Evolutionary conservation across 2,113 vertebrate genomes (phyloP).

Genomic region (Aldabrachelys gigantea): DNA sequence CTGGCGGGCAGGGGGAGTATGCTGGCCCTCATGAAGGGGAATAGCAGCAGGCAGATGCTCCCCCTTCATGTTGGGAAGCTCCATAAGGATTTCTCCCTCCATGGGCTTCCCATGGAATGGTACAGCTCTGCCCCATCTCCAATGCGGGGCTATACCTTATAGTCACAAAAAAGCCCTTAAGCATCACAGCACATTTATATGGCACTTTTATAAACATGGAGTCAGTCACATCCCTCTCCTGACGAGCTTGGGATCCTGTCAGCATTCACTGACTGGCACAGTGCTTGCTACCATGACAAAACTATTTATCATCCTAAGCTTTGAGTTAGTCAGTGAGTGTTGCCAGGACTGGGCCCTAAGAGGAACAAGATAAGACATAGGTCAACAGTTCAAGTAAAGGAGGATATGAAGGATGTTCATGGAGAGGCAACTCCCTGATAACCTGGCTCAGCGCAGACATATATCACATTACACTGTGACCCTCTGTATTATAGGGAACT

Average conservation of each 20-base stretch:
- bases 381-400: not conserved
- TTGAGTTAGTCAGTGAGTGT: not conserved
- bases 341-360: not conserved
- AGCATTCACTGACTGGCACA: not conserved
- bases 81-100: not conserved
- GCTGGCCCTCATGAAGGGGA: not conserved
- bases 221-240: not conserved
- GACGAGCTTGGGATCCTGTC: not conserved
- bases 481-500: not conserved
- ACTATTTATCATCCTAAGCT: fast-evolving
- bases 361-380: not conserved
- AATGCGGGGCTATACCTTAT: not conserved
- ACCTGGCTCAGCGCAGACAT: not conserved
- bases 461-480: not conserved
- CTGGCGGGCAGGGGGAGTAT: fast-evolving
- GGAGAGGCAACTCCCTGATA: not conserved
- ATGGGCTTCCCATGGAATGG: not conserved
- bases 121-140: not conserved
- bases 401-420: not conserved
- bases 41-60: not conserved
- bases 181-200: not conserved
- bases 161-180: not conserved
- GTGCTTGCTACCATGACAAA: not conserved
- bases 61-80: not conserved
- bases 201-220: not conserved